A percentile compares a stretch with the other conserved stretches of the same genome.
These are phyloP conservation scores for Drosophila carrolli DNA, from an alignment of 1,140 invertebrate species.

Conservation along the genomic window DNA sequence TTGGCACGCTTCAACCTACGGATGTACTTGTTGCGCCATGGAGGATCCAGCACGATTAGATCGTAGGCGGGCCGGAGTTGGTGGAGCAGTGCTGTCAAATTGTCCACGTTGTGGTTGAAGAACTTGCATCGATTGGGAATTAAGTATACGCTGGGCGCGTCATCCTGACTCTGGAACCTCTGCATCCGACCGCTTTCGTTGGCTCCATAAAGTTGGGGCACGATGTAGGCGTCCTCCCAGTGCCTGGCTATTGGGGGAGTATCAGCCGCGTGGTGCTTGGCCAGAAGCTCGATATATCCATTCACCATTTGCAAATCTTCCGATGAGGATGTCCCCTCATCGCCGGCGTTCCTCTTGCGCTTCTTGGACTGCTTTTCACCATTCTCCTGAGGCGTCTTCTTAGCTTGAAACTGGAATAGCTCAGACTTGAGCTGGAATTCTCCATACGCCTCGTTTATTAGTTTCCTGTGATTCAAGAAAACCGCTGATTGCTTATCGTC, in stretches of 20 bases:
- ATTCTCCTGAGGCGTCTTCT: neutral
- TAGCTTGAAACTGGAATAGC: constrained; percentile 61
- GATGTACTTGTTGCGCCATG: constrained; percentile 97
- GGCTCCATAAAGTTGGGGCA: constrained; percentile 70
- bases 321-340: neutral
- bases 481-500: constrained; percentile 31
- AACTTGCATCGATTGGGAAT: constrained; percentile 67
- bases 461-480: constrained; percentile 61
- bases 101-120: constrained; percentile 70
- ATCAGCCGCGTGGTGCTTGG: neutral
- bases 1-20: constrained; percentile 90
- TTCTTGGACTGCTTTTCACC: constrained; percentile 19
- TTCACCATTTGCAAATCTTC: constrained; percentile 12
- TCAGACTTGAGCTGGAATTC: constrained; percentile 41
- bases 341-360: constrained; percentile 44
- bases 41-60: constrained; percentile 94
- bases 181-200: constrained; percentile 60
- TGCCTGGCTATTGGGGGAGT: constrained; percentile 24
- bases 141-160: constrained; percentile 26
- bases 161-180: constrained; percentile 7
- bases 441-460: constrained; percentile 59
- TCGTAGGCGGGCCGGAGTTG: constrained; percentile 87
- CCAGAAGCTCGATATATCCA: constrained; percentile 34
- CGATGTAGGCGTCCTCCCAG: constrained; percentile 62
- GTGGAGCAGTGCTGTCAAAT: constrained; percentile 45